Conservation (phyloP, 2,797 vertebrate genomes). For the Odontamblyopus rebecca region DNA sequence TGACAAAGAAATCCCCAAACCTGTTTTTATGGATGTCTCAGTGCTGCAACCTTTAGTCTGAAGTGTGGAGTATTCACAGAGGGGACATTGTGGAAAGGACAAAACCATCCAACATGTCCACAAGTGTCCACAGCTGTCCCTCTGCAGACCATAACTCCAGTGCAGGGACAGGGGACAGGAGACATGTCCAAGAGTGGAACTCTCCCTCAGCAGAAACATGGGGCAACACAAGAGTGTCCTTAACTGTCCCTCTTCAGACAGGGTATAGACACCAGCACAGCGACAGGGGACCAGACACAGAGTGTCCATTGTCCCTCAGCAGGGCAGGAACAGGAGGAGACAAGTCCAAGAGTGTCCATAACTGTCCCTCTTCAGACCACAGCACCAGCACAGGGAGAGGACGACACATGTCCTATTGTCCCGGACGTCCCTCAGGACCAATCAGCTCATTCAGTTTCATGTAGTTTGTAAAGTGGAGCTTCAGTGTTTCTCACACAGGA, state of each 20-base stretch:
- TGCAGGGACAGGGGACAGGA: background rate
- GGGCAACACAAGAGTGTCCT: background rate
- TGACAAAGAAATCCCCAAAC: no score
- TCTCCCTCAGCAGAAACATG: no score
- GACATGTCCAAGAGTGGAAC: background rate
- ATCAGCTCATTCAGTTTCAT: background rate
- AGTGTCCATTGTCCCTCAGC: no score
- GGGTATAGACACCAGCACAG: background rate
- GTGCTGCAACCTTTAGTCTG: no score
- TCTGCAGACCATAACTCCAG: background rate
- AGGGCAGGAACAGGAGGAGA: background rate
- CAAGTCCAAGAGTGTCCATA: background rate
- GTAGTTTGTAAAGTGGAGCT: no score
- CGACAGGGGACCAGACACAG: background rate
- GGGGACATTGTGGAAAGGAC: no score
- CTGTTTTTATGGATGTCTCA: no score
- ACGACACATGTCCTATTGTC: background rate
- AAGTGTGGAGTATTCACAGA: no score
- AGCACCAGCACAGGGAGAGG: background rate
- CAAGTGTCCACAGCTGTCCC: background rate
- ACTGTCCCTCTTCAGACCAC: background rate
- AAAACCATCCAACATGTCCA: background rate
- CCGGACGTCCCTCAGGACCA: background rate
- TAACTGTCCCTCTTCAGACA: no score
- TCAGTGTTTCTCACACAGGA: no score